Percentiles rank a stretch among this genome's conserved stretches.
Evolutionary conservation across 2,113 vertebrate genomes (phyloP).

Genomic region (Bungarus multicinctus): DNA sequence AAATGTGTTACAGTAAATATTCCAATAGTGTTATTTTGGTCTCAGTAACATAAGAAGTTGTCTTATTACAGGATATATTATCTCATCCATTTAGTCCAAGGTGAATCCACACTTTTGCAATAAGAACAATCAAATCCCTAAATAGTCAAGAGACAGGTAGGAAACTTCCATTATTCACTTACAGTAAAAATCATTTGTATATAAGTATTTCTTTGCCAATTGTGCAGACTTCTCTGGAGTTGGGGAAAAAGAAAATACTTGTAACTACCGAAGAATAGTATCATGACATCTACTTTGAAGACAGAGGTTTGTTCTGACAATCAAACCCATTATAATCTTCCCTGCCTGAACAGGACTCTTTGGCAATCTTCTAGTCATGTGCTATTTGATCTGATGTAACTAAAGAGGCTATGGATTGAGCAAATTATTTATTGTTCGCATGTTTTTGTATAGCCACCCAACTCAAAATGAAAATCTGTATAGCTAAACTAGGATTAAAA

Average conservation of each 20-base stretch:
- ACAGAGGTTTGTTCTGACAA: neutral
- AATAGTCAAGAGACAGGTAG: neutral
- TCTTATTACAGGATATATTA: neutral
- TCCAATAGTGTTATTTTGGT: neutral
- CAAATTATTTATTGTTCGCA: neutral
- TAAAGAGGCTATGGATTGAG: neutral
- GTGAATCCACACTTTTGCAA: neutral
- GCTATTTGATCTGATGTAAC: neutral
- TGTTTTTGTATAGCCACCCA: neutral
- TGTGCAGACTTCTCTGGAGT: neutral
- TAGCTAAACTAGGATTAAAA: neutral
- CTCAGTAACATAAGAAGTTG: neutral
- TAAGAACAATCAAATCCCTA: neutral
- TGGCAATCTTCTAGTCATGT: neutral
- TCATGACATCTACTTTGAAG: neutral
- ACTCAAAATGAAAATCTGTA: neutral
- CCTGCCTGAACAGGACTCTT: neutral
- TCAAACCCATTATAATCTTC: neutral
- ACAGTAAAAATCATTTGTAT: neutral
- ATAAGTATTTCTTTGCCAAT: neutral
- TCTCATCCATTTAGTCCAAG: neutral
- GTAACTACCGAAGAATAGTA: neutral
- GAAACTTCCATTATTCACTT: neutral
- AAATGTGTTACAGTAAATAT: neutral
- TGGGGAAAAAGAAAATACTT: neutral